Base-by-base conservation (phyloP, 2,797 vertebrate species). In the Coccyzus lansbergi region DNA sequence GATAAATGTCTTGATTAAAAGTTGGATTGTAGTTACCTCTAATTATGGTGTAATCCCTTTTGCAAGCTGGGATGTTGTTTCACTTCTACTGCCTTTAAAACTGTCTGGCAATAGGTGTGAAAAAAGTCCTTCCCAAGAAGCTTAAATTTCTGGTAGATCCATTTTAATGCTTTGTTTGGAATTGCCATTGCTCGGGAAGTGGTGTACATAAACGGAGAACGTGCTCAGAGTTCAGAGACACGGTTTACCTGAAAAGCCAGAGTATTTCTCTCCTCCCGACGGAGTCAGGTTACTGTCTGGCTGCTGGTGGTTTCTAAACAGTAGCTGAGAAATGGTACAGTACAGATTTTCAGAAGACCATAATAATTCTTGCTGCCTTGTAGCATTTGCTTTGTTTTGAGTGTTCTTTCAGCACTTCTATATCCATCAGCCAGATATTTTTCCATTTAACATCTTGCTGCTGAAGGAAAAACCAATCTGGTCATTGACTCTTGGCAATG, bases 401-500 rank as follows among this genome's bases (percentile, higher is more conserved):
- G 7, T 28, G 12, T n/a, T 49, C 36, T 67, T 76, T 56, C 29
- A 49, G 12, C 55, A 31, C 44, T 67, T 49, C n/a, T 34, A 28
- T 31, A 2, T 20, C 28, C 44, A 19, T 28, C 49, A 59, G 2
- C 15, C 75, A 15, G 33, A 28, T 15, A 0, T 15, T 48, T 89
- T 36, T 4, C 33, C 12, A 36, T 55, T 16, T 21, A 65, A 17
- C 17, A 3, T 9, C 10, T 31, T 49, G 15, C 67, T 58, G 25
- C 4, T 10, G 70, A 17, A 86, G 29, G 38, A 38, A 15, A 18
- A 25, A 4, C 0, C 13, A 2, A 9, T 67, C 28, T 82, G 11
- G 10, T 34, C 1, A 0, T 4, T 76, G 34, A 5, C 38, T 48
- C 4, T 31, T 36, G 59, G 24, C 68, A 9, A 12, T 2, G 4